Percentiles rank a stretch among this genome's conserved stretches.
Conservation (phyloP, 1,140 invertebrate species). For the Leptinotarsa defecta region DNA sequence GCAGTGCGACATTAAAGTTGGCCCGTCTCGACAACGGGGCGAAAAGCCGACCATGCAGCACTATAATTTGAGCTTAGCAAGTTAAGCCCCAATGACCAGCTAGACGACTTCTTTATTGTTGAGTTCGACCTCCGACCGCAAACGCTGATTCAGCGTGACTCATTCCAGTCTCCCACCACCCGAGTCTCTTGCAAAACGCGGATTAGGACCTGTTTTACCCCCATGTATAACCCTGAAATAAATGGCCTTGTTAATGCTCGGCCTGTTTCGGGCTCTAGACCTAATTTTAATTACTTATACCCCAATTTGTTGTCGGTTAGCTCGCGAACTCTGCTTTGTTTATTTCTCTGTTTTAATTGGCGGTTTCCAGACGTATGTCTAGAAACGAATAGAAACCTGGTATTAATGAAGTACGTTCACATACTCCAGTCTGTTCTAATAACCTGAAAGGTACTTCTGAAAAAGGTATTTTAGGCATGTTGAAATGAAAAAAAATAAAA, state of each 20-base stretch:
- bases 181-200: conserved; percentile 41
- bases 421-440: no score
- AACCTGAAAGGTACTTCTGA: no score
- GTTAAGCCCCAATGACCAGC: conserved; percentile 44
- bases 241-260: conserved; percentile 32
- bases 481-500: no score
- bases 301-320: conserved; percentile 15
- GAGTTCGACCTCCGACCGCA: conserved; percentile 44
- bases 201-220: conserved; percentile 32
- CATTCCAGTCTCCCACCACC: conserved; percentile 18
- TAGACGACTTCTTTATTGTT: conserved; percentile 47
- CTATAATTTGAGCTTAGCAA: conserved; percentile 47
- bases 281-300: conserved; percentile 19
- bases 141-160: conserved; percentile 40
- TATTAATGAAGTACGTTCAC: no score
- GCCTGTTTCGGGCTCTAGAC: conserved; percentile 4
- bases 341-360: conserved; percentile 16
- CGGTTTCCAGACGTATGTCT: conserved; percentile 1
- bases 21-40: conserved; percentile 19
- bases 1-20: conserved; percentile 41
- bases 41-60: conserved; percentile 32
- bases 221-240: conserved; percentile 27
- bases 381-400: no score
- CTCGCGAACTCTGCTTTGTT: conserved; percentile 5
- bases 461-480: no score